Evolutionary conservation across 1,140 invertebrate species (phyloP).

Genomic region (Musca vetustissima): DNA sequence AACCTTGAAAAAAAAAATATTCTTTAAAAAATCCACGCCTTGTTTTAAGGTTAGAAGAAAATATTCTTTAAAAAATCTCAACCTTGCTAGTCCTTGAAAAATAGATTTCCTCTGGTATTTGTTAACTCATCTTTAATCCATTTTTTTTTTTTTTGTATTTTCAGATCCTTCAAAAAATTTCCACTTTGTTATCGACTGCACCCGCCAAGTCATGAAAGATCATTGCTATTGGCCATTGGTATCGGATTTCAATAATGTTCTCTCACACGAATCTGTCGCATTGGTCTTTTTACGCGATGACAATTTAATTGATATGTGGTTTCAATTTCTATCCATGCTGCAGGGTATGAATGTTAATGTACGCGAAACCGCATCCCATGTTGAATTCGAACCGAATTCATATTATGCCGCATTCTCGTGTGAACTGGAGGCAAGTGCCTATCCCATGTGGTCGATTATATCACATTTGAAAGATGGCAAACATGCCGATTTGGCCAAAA

Average conservation of each 20-base stretch:
- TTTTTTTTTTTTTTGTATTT: conserved; percentile 38
- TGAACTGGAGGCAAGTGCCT: conserved; percentile 92
- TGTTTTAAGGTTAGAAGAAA: too few species aligned
- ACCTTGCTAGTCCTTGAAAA: too few species aligned
- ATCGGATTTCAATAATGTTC: conserved; percentile 95
- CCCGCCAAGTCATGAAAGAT: conserved; percentile 89
- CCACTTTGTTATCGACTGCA: conserved; percentile 92
- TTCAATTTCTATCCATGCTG: conserved; percentile 88
- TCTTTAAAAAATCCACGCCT: too few species aligned
- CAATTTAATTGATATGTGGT: conserved; percentile 89
- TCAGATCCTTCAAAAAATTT: conserved; percentile 77
- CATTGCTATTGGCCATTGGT: conserved; percentile 98
- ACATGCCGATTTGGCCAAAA: conserved; percentile 71
- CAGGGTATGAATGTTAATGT: conserved; percentile 98
- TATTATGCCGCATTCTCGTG: conserved; percentile 97
- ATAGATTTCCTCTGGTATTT: too few species aligned
- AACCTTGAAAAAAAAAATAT: too few species aligned
- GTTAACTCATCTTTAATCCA: too few species aligned
- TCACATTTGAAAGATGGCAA: conserved; percentile 78
- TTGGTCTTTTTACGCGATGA: conserved; percentile 86
- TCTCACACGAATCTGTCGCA: conserved; percentile 89
- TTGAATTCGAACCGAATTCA: conserved; percentile 96
- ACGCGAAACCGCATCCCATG: conserved; percentile 83
- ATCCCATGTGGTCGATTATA: conserved; percentile 95
- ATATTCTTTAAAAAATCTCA: too few species aligned